Percentiles rank a stretch among this genome's conserved stretches.
Evolutionary conservation across 2,888 invertebrate species (phyloP).

Genomic region (Himalopsyche anomala): DNA sequence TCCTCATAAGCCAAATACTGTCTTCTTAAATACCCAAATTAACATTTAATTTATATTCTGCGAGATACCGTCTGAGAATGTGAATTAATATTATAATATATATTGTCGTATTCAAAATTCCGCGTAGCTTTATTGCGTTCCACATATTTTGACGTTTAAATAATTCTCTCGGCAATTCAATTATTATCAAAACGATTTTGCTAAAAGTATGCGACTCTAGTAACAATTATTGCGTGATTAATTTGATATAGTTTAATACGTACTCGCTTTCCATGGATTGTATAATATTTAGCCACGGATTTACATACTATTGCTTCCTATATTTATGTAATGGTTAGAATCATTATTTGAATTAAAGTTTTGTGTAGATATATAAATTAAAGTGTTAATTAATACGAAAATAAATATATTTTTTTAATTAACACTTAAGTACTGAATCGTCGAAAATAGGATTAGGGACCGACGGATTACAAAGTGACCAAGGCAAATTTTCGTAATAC

Average conservation of each 20-base stretch:
- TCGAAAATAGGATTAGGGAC: too few species aligned
- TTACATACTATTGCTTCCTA: not conserved
- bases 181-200: constrained; percentile 10
- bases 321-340: too few species aligned
- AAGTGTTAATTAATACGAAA: too few species aligned
- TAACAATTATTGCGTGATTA: not conserved
- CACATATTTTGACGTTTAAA: constrained; percentile 26
- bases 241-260: not conserved
- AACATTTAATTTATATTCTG: constrained; percentile 7
- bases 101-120: constrained; percentile 17
- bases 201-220: not conserved
- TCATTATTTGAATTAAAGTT: too few species aligned
- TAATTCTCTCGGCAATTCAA: constrained; percentile 10
- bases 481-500: too few species aligned
- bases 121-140: constrained; percentile 5
- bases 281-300: not conserved
- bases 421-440: too few species aligned
- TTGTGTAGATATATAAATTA: too few species aligned
- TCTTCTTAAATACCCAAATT: not conserved
- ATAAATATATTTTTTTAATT: too few species aligned
- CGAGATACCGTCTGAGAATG: not conserved
- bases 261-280: not conserved
- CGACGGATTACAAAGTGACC: too few species aligned
- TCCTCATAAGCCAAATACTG: not conserved
- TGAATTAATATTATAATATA: not conserved